A percentile compares a stretch with the other conserved stretches of the same genome.
Evolutionary conservation across 2,888 invertebrate genomes (phyloP).

Genomic region (Cryptus viduatorius): DNA sequence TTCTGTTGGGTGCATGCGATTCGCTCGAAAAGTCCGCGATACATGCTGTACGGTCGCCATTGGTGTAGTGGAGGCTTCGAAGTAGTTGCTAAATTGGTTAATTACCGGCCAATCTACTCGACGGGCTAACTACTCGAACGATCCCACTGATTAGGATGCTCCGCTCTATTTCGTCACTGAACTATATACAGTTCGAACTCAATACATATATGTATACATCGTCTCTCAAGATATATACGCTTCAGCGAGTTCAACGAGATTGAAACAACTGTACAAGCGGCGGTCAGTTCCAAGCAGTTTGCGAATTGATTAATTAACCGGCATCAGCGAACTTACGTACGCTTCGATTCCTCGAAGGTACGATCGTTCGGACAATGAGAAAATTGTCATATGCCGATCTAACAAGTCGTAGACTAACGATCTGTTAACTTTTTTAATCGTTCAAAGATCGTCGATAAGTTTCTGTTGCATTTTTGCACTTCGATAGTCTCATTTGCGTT

Average conservation of each 20-base stretch:
- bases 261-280: not conserved
- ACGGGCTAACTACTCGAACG: conserved; percentile 36
- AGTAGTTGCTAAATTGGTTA: conserved; percentile 57
- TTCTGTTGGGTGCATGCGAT: conserved; percentile 1
- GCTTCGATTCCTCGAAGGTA: conserved; percentile 1
- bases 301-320: conserved; percentile 38
- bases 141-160: conserved; percentile 48
- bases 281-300: conserved; percentile 9
- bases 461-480: no score
- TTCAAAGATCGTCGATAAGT: no score
- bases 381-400: no score
- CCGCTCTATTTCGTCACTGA: conserved; percentile 33
- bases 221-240: conserved; percentile 9
- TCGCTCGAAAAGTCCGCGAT: not conserved
- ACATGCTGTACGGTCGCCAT: not conserved
- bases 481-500: no score
- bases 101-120: conserved; percentile 56
- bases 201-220: conserved; percentile 6
- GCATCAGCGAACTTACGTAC: conserved; percentile 9
- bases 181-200: not conserved
- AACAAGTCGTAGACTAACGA: no score
- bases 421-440: no score
- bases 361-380: not conserved
- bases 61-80: conserved; percentile 9
- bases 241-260: conserved; percentile 11